A percentile compares a stretch with the other conserved stretches of the same genome.
Conservation (phyloP, 2,888 invertebrate species). For the Seira sanloemensis region DNA sequence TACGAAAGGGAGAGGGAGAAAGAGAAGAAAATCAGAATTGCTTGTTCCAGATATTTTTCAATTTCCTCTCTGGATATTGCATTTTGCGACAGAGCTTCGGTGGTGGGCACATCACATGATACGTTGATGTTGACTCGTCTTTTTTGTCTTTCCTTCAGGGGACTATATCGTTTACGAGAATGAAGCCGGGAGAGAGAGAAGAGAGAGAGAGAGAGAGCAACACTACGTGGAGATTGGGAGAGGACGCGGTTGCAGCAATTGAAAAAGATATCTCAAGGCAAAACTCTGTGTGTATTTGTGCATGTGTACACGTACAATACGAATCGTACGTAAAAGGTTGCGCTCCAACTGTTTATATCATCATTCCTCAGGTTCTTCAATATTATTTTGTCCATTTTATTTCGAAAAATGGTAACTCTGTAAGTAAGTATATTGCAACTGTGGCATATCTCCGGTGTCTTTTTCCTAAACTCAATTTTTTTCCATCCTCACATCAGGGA, state of each 20-base stretch:
- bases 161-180: background rate
- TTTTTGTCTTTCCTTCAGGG: slow-evolving; percentile 31
- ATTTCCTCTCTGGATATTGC: slow-evolving; percentile 68
- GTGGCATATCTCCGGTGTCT: too few relatives aligned
- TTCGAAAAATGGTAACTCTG: background rate
- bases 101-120: slow-evolving; percentile 5
- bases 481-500: background rate
- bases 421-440: too few relatives aligned
- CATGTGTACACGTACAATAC: background rate
- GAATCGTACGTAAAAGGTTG: background rate
- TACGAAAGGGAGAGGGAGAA: background rate
- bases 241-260: slow-evolving; percentile 39
- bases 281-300: background rate
- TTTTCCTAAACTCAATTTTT: background rate
- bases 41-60: slow-evolving; percentile 67
- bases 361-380: background rate
- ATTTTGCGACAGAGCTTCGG: slow-evolving; percentile 54
- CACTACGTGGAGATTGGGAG: background rate
- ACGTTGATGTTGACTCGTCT: slow-evolving; percentile 26
- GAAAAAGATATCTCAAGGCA: slow-evolving; percentile 16
- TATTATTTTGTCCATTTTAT: background rate
- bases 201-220: too few relatives aligned
- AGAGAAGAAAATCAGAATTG: slow-evolving; percentile 33
- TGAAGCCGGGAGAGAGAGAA: too few relatives aligned
- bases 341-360: background rate